Conservation (phyloP, 2,888 invertebrate species). For the Listrodromus nycthemerus region DNA sequence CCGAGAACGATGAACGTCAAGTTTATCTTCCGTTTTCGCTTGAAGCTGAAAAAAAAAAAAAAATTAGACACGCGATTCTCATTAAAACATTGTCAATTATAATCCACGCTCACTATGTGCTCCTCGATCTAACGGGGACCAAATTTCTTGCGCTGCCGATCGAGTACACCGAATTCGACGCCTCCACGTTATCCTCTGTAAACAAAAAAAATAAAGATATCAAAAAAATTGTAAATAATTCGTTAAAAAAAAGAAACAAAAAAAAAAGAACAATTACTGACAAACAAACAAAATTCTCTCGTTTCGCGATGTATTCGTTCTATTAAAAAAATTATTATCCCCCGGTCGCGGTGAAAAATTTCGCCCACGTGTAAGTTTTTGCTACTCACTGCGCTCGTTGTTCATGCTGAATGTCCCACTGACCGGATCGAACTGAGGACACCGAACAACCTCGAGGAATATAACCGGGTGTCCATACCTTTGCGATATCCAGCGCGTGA, state of each 20-base stretch:
- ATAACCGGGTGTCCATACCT: constrained; percentile 78
- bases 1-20: constrained; percentile 70
- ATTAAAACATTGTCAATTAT: not conserved
- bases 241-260: not conserved
- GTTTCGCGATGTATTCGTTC: not conserved
- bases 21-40: constrained; percentile 70
- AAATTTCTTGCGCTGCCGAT: constrained; percentile 78
- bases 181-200: constrained; percentile 70
- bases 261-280: not conserved
- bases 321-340: not conserved
- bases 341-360: not conserved
- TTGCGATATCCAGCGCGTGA: constrained; percentile 73
- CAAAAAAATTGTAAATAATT: not conserved
- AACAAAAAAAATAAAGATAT: constrained; percentile 22
- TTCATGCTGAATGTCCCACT: constrained; percentile 83
- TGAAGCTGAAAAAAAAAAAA: constrained; percentile 73
- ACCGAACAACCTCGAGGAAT: constrained; percentile 79
- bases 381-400: constrained; percentile 78
- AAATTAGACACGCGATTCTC: not conserved
- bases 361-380: constrained; percentile 63
- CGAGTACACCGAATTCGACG: constrained; percentile 77
- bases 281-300: not conserved
- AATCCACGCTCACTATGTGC: constrained; percentile 77
- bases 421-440: constrained; percentile 83
- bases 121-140: constrained; percentile 79